These are phyloP conservation scores for Drosophila fuyamai DNA, from an alignment of 1,140 invertebrate species.

Conservation along the genomic window DNA sequence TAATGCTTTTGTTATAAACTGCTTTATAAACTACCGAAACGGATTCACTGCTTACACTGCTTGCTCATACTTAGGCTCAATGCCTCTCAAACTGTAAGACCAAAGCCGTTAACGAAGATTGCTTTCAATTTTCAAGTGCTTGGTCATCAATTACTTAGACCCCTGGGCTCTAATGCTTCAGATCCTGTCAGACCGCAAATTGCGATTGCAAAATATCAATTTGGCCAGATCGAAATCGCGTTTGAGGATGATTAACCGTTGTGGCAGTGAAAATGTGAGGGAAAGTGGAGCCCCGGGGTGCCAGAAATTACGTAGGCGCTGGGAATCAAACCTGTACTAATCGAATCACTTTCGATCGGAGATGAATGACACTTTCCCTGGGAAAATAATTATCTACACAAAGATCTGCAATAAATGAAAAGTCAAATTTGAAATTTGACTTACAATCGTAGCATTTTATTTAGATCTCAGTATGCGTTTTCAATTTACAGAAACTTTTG, in stretches of 20 bases:
- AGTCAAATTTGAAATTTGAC: not conserved
- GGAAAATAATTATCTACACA: constrained; percentile 7
- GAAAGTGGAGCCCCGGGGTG: constrained; percentile 51
- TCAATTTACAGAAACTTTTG: no score
- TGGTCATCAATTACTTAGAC: constrained; percentile 32
- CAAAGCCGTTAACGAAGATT: constrained; percentile 9
- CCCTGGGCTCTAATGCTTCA: constrained; percentile 18
- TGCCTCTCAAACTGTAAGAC: constrained; percentile 4
- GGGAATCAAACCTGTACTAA: constrained; percentile 23
- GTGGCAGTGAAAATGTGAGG: constrained; percentile 48
- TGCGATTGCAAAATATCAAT: constrained; percentile 73
- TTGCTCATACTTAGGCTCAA: not conserved
- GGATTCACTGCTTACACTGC: not conserved
- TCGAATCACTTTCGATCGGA: constrained; percentile 68
- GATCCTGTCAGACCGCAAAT: constrained; percentile 53
- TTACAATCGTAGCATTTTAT: no score
- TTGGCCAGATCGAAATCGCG: constrained; percentile 31
- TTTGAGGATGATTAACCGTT: constrained; percentile 50
- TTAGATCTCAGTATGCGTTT: no score
- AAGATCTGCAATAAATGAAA: constrained; percentile 11
- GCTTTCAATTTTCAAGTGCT: constrained; percentile 46
- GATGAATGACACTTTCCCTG: constrained; percentile 63
- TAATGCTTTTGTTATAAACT: no score
- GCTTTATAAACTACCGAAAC: not conserved
- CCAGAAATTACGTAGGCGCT: constrained; percentile 67